Conservation (phyloP, 1,140 invertebrate species). For the Neodiprion pinetum region DNA sequence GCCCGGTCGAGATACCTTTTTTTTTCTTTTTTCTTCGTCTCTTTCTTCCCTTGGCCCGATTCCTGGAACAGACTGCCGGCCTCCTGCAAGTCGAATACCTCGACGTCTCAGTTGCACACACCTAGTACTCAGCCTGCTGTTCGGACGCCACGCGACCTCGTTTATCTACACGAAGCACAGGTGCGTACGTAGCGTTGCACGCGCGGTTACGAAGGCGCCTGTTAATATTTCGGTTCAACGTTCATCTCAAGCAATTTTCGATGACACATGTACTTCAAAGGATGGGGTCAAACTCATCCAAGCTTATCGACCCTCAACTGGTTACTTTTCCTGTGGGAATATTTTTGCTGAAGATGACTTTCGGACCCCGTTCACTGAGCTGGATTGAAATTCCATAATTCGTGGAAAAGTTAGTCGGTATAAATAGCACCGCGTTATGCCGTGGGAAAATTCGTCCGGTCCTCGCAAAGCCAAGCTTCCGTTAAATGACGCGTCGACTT, state of each 20-base stretch:
- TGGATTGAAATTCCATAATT: too few species aligned
- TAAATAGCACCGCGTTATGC: background rate
- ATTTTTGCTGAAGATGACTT: too few species aligned
- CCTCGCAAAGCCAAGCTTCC: background rate
- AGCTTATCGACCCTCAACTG: too few species aligned
- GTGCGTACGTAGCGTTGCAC: too few species aligned
- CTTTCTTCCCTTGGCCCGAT: slow-evolving; percentile 28
- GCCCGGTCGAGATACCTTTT: background rate
- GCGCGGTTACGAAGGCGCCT: too few species aligned
- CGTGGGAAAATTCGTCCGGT: background rate
- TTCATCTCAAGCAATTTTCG: too few species aligned
- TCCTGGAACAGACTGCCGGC: slow-evolving; percentile 36
- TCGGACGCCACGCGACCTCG: background rate
- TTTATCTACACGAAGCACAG: background rate
- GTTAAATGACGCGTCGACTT: background rate
- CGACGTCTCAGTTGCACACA: background rate
- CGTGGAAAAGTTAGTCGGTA: too few species aligned
- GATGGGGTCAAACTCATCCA: too few species aligned
- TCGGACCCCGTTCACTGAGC: too few species aligned
- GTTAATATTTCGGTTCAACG: too few species aligned
- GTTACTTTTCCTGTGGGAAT: too few species aligned
- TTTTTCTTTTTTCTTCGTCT: slow-evolving; percentile 31
- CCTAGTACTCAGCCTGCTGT: background rate
- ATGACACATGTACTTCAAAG: too few species aligned
- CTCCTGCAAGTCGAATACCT: slow-evolving; percentile 24